Evolutionary conservation across 2,888 invertebrate genomes (phyloP).

Genomic region (Chironomus tentans): DNA sequence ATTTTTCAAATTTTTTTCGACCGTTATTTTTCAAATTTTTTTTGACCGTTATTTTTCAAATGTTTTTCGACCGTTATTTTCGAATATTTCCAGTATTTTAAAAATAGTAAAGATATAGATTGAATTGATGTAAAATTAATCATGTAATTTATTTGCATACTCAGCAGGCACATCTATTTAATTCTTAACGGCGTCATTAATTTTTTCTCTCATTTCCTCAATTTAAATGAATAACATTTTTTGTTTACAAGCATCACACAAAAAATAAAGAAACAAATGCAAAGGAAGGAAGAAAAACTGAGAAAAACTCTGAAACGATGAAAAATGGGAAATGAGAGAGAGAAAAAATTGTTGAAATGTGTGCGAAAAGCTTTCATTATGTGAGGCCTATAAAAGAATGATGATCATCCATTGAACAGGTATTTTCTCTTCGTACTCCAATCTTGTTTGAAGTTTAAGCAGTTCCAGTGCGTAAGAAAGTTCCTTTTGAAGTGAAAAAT

Average conservation of each 20-base stretch:
- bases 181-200: background rate
- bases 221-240: background rate
- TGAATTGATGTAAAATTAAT: too few species aligned
- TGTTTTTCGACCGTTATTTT: too few species aligned
- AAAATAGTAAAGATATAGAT: too few species aligned
- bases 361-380: background rate
- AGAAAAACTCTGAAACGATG: background rate
- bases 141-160: too few species aligned
- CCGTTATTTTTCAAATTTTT: too few species aligned
- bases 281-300: background rate
- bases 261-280: background rate
- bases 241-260: background rate
- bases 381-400: conserved; percentile 3
- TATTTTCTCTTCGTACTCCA: background rate
- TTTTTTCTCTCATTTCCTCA: background rate
- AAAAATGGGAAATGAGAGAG: background rate
- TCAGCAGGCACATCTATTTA: too few species aligned
- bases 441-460: background rate
- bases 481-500: background rate
- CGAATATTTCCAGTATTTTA: too few species aligned
- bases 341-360: background rate
- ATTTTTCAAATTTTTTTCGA: too few species aligned
- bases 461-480: background rate
- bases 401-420: background rate
- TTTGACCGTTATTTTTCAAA: too few species aligned